Evolutionary conservation across 2,113 vertebrate genomes (phyloP).

Genomic region (Junco hyemalis): DNA sequence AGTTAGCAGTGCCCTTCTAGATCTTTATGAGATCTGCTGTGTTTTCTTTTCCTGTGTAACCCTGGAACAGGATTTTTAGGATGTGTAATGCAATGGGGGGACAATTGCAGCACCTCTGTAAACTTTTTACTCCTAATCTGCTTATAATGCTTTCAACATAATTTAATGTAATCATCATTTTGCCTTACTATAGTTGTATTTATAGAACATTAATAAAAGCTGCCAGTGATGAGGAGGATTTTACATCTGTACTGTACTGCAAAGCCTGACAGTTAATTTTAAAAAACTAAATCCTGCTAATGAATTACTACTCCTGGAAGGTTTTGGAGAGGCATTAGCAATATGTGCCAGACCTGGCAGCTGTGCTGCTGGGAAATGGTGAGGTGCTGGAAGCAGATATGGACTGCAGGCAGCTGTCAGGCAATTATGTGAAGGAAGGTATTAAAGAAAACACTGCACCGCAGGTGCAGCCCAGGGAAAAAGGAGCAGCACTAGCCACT

Average conservation of each 20-base stretch:
- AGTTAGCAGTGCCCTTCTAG: neutral
- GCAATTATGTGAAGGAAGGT: neutral
- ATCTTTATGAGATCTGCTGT: neutral
- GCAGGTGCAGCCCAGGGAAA: neutral
- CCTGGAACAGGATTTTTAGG: neutral
- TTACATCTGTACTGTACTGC: neutral
- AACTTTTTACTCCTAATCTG: neutral
- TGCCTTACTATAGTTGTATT: neutral
- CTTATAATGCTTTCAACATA: neutral
- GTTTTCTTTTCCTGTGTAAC: neutral
- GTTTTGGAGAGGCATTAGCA: neutral
- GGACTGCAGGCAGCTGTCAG: neutral
- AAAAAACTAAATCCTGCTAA: constrained; percentile 18
- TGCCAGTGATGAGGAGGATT: neutral
- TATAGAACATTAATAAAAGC: neutral
- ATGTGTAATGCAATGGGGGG: neutral
- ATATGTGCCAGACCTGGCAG: constrained; percentile 5
- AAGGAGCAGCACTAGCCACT: neutral
- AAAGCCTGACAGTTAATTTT: constrained; percentile 20
- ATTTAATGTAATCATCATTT: neutral
- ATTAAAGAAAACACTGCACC: neutral
- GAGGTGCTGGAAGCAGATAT: neutral
- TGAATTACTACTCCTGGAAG: constrained; percentile 4
- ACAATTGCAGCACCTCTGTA: neutral
- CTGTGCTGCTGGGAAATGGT: neutral